Base-by-base conservation (phyloP, 2,113 vertebrate species). In the Camelus dromedarius region DNA sequence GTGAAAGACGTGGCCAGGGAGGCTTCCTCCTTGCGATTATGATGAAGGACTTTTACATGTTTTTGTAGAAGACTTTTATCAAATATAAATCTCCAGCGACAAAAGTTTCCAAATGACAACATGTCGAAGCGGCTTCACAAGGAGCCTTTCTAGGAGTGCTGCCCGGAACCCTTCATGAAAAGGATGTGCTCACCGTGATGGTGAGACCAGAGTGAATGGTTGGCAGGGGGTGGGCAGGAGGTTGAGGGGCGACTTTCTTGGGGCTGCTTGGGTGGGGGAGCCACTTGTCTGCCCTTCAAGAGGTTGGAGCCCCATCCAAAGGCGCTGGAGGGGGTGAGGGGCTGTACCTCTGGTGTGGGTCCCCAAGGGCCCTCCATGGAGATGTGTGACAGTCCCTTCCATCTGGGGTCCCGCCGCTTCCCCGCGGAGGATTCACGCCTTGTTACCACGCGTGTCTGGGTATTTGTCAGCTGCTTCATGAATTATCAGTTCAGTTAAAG, bases 401-500 rank as follows among this genome's bases (percentile, higher is more conserved):
- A 38, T 18, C 38, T 48, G 5, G 14, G 38, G 22, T 42, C 73
- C 1, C 6, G 2, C 24, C 3, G 30, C 12, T 16, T 66, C 8
- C 18, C 58, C 8, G 4, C 76, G 73, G 52, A 58, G n/a, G 60
- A 67, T 3, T 38, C 66, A 48, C 15, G 66, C 15, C 32, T 60
- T 22, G 18, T 60, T 12, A 38, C 4, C 9, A 5, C 3, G 0
- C 5, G 30, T 6, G 2, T 20, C 6, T 0, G 14, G 13, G 14
- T 60, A 56, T n/a, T 48, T 58, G 28, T 54, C 70, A 89, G 54
- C 32, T 50, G 1, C 18, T 77, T 77, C 66, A 56, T 10, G 20
- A 15, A 56, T 64, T 64, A 50, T 28, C 52, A 76, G 77, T 22
- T 82, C 48, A 77, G 48, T 50, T 22, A 66, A 56, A 89, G 8